phyloP scores from a whole-genome alignment of 2,888 invertebrate genomes.

The Drosophila antonietae region DNA sequence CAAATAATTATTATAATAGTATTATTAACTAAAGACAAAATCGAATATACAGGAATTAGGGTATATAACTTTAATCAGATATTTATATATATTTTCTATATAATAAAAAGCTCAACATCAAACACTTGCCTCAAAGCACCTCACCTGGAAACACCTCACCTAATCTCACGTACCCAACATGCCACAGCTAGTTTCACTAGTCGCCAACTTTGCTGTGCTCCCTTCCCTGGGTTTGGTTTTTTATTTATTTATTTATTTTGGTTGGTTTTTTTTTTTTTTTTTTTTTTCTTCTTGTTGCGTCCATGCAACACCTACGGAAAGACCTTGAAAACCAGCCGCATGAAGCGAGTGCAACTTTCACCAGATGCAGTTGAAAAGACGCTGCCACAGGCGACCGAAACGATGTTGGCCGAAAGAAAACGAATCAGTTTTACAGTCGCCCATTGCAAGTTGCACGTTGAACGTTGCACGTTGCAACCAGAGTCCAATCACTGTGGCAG shows the following conservation, averaged over 20 bases:
- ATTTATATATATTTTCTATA: background rate
- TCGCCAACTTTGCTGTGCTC: slow-evolving; percentile 2
- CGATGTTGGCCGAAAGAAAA: slow-evolving; percentile 22
- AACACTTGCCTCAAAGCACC: background rate
- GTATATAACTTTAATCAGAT: background rate
- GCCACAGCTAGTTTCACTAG: slow-evolving; percentile 10
- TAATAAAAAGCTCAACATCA: background rate
- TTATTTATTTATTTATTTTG: background rate
- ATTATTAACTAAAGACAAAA: background rate
- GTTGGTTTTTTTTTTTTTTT: background rate
- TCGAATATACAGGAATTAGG: no score
- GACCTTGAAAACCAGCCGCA: slow-evolving; percentile 72
- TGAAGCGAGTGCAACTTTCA: slow-evolving; percentile 64
- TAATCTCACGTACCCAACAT: slow-evolving; percentile 4
- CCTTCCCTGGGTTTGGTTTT: slow-evolving; percentile 2
- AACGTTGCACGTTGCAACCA: slow-evolving; percentile 13
- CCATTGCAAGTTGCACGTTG: slow-evolving; percentile 9
- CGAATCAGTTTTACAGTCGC: slow-evolving; percentile 31
- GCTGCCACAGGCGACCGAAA: slow-evolving; percentile 18
- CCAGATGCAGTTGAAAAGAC: slow-evolving; percentile 44
- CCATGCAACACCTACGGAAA: slow-evolving; percentile 52
- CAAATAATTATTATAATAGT: background rate
- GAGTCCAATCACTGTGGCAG: slow-evolving; percentile 19
- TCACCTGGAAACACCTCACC: background rate
- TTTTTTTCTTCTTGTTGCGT: background rate